Percentiles rank a stretch among this genome's conserved stretches.
These are phyloP conservation scores for Blastomussa wellsi DNA, from an alignment of 92 coral and sea anemone genomes.

Conservation along the genomic window DNA sequence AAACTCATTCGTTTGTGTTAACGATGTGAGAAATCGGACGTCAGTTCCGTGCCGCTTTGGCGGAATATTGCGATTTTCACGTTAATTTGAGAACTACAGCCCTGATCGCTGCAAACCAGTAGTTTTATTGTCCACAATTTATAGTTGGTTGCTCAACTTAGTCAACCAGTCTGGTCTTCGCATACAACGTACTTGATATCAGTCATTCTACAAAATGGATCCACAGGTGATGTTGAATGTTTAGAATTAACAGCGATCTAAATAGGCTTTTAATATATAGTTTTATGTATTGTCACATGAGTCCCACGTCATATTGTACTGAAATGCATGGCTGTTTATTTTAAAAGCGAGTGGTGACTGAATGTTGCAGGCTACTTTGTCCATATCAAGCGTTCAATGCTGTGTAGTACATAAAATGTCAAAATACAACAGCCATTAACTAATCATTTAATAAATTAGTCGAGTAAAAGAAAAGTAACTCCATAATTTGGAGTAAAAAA, in stretches of 20 bases:
- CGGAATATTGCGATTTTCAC: background rate
- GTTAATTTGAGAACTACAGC: background rate
- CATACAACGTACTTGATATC: background rate
- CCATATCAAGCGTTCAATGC: background rate
- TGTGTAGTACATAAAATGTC: background rate
- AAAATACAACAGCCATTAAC: background rate
- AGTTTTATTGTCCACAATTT: slow-evolving; percentile 6
- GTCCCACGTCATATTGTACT: background rate
- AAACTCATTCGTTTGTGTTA: too few species aligned
- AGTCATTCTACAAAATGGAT: slow-evolving; percentile 9
- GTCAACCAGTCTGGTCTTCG: background rate
- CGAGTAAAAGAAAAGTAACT: background rate
- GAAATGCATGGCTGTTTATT: background rate
- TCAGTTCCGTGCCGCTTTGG: background rate
- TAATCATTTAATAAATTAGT: background rate
- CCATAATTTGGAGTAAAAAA: background rate
- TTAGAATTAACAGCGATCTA: background rate
- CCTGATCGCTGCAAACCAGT: background rate
- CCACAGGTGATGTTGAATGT: slow-evolving; percentile 21
- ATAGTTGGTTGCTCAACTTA: background rate
- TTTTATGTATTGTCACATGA: background rate
- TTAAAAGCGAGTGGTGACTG: background rate
- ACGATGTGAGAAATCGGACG: background rate
- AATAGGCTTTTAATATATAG: background rate
- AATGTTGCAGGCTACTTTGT: background rate